Conservation (phyloP, 2,888 invertebrate species). For the Macrosoma leucophasiata region DNA sequence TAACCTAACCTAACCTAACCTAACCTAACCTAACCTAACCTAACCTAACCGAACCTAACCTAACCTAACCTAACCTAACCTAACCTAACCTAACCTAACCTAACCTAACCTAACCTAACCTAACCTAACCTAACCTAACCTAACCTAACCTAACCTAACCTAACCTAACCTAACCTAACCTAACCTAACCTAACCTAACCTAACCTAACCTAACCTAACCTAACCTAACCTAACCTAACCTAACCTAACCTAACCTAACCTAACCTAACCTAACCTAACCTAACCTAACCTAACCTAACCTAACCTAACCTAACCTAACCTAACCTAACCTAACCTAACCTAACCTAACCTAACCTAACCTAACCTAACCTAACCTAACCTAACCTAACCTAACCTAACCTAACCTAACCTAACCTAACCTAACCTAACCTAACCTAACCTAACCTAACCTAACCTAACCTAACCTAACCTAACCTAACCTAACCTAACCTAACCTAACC, state of each 20-base stretch:
- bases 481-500: no score
- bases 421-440: background rate
- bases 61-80: background rate
- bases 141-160: background rate
- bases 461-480: no score
- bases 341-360: conserved; percentile 1
- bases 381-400: conserved; percentile 2
- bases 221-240: background rate
- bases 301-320: background rate
- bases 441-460: no score
- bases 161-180: background rate
- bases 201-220: background rate
- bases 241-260: background rate
- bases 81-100: background rate
- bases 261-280: background rate
- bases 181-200: background rate
- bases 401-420: background rate
- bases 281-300: background rate
- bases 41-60: background rate
- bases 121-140: background rate
- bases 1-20: conserved; percentile 5
- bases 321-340: conserved; percentile 1
- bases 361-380: conserved; percentile 2
- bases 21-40: background rate
- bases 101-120: background rate